These are phyloP conservation scores for Sphaerophoria taeniata DNA, from an alignment of 2,888 invertebrate genomes.

Conservation along the genomic window DNA sequence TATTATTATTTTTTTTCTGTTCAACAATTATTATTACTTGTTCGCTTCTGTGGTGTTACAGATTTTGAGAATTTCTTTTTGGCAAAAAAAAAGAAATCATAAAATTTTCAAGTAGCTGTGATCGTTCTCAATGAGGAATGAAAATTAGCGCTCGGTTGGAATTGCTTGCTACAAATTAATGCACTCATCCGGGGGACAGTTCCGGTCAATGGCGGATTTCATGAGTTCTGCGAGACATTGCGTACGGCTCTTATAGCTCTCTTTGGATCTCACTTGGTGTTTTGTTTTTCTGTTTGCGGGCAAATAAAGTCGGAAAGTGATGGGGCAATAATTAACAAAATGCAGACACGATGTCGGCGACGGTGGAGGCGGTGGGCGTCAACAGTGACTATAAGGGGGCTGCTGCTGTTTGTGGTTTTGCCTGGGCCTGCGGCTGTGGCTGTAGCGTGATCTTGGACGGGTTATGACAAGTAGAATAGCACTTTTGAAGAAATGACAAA, in stretches of 20 bases:
- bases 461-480: slow-evolving; percentile 7
- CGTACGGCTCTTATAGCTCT: slow-evolving; percentile 24
- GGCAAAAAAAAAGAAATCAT: slow-evolving; percentile 1
- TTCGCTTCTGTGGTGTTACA: slow-evolving; percentile 56
- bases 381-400: not conserved
- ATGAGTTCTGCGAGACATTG: slow-evolving; percentile 43
- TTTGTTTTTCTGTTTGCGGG: too few relatives aligned
- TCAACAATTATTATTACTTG: slow-evolving; percentile 40
- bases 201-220: slow-evolving; percentile 65
- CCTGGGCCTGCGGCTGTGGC: not conserved
- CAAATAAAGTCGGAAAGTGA: slow-evolving; percentile 47
- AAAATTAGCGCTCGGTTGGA: slow-evolving; percentile 57
- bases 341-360: slow-evolving; percentile 67
- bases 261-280: too few relatives aligned
- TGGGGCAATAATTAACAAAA: slow-evolving; percentile 67
- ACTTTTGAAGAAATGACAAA: slow-evolving; percentile 21
- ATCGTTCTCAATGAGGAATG: slow-evolving; percentile 39
- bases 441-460: slow-evolving; percentile 12
- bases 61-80: slow-evolving; percentile 29
- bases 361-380: not conserved
- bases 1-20: slow-evolving; percentile 3
- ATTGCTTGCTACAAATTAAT: slow-evolving; percentile 45
- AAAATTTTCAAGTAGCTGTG: slow-evolving; percentile 31
- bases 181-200: slow-evolving; percentile 68
- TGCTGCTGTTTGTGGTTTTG: not conserved